These are phyloP conservation scores for Bedellia somnulentella DNA, from an alignment of 2,888 invertebrate genomes.

Conservation along the genomic window DNA sequence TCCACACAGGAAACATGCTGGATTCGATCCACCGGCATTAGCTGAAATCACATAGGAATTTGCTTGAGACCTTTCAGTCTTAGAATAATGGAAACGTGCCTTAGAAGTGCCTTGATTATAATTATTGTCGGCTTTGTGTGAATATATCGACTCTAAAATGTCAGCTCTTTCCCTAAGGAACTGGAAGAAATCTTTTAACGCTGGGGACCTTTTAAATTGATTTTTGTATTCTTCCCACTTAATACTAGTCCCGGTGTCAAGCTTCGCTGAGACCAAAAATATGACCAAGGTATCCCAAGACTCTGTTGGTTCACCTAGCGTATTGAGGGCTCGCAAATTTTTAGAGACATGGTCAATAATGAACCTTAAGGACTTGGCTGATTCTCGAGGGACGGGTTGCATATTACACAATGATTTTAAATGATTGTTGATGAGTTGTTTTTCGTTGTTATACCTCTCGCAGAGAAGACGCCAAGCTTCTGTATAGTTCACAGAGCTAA, in stretches of 20 bases:
- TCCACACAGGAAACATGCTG: too few relatives aligned
- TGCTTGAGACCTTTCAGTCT: too few relatives aligned
- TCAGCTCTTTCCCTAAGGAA: constrained; percentile 1
- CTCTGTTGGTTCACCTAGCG: constrained; percentile 11
- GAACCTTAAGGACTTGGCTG: background rate
- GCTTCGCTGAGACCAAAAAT: constrained; percentile 9
- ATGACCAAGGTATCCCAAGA: constrained; percentile 13
- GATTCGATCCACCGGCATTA: too few relatives aligned
- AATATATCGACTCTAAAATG: too few relatives aligned
- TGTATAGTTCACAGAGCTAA: constrained; percentile 1
- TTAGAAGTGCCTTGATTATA: background rate
- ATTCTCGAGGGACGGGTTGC: background rate
- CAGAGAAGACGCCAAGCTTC: constrained; percentile 4
- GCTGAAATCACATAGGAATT: too few relatives aligned
- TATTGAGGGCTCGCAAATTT: constrained; percentile 14
- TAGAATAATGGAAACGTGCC: background rate
- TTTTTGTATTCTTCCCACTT: constrained; percentile 12
- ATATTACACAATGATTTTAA: constrained; percentile 2
- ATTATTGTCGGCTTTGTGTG: background rate
- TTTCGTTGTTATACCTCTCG: constrained; percentile 1
- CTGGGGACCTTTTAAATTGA: too few relatives aligned
- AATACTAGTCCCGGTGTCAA: constrained; percentile 9
- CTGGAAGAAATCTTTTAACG: background rate
- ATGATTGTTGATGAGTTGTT: constrained; percentile 1
- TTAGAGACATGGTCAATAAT: constrained; percentile 5